Conservation (phyloP, 2,113 vertebrate species). For the Corydoras sp. region DNA sequence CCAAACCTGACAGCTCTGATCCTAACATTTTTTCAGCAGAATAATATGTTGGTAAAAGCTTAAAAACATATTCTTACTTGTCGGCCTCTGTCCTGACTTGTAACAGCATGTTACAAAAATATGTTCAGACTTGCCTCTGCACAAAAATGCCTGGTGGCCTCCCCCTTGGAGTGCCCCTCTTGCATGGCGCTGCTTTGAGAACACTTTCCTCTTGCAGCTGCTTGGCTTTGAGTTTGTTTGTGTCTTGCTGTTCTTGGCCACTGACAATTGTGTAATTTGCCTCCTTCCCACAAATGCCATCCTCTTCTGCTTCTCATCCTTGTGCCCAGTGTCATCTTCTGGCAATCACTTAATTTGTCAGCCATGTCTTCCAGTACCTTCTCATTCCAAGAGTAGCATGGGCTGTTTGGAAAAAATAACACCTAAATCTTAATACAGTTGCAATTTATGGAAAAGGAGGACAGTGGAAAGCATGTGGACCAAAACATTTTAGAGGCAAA, state of each 20-base stretch:
- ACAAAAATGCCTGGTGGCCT: slow-evolving; percentile 49
- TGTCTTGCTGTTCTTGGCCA: slow-evolving; percentile 31
- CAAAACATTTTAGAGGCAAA: too few relatives aligned
- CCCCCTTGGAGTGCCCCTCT: slow-evolving; percentile 43
- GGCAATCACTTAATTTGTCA: too few relatives aligned
- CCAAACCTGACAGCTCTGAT: too few relatives aligned
- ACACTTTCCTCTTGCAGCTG: slow-evolving; percentile 28
- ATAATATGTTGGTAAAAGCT: not conserved
- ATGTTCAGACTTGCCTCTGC: slow-evolving; percentile 68
- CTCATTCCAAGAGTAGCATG: too few relatives aligned
- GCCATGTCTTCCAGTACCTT: too few relatives aligned
- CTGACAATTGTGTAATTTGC: not conserved
- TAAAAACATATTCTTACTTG: slow-evolving; percentile 3
- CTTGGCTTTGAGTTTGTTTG: slow-evolving; percentile 37
- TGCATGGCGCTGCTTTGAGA: slow-evolving; percentile 10
- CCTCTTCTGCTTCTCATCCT: slow-evolving; percentile 14
- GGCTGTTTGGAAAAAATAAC: too few relatives aligned
- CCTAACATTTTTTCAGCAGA: not conserved
- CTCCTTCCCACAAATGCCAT: slow-evolving; percentile 20
- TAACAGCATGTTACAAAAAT: slow-evolving; percentile 55
- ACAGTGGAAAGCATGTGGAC: too few relatives aligned
- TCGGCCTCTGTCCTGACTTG: slow-evolving; percentile 40
- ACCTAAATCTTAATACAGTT: too few relatives aligned
- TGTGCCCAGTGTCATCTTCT: slow-evolving; percentile 7
- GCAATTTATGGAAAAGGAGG: too few relatives aligned